Evolutionary conservation across 2,113 vertebrate genomes (phyloP), one percentile per base, ranked within the genome.

Genomic region (Grallaria varia): DNA sequence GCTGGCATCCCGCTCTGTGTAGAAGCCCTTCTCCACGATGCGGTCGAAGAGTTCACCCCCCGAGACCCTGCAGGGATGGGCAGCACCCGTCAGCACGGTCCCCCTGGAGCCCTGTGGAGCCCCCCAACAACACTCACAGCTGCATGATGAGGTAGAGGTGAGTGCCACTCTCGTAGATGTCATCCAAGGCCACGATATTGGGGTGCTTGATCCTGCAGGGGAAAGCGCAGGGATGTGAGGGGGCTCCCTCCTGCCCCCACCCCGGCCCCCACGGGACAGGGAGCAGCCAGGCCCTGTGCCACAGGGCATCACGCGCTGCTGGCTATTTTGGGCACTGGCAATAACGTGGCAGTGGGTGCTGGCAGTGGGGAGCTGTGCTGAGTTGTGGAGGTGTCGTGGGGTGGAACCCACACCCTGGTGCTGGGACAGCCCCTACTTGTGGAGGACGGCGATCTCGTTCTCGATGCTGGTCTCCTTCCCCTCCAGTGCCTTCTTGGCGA

Each of bases 121-220:
- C n/a, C 40, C 42, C 14, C 4, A 10, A 0, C 0, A 0, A 56
- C 85, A 98, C 99, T 99, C 96, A 99, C 99, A 99, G 98, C 98
- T 99, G 99, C 99, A 99, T 99, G 98, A 99, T 98, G 97, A 99
- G 99, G 98, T 99, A 99, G 96, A 99, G 99, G 96, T 99, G 99
- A 39, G 99, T 98, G 95, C 99, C 98, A 71, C 98, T 99, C 97
- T 99, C 99, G 8, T 99, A 99, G 91, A 99, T 99, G 89, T 99
- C 99, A 96, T 99, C 99, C 98, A 99, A 97, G 74, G 99, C 99
- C 44, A 99, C 99, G 1, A 99, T 99, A 97, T 99, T 99, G 95
- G 99, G 97, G 55, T 99, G 99, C 97, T 99, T 99, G 94, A 99
- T 99, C 98, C 99, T 99, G 8, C 3, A 1, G 17, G n/a, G 12